Percentiles rank a stretch among this genome's conserved stretches.
These are phyloP conservation scores for Pelosia muscerda DNA, from an alignment of 2,888 invertebrate species.

Conservation along the genomic window DNA sequence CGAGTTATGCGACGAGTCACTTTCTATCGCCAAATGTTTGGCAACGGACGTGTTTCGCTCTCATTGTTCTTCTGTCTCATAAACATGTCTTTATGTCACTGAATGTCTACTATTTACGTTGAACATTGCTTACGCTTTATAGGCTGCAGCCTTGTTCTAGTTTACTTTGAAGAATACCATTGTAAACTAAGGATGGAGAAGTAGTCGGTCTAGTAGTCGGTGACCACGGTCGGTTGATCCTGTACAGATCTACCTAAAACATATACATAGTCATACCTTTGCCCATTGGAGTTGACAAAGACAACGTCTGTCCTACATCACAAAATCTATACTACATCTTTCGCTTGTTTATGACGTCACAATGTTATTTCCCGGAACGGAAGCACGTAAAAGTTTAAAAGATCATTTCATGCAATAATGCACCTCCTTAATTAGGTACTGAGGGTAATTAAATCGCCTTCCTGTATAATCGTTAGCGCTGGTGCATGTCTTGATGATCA, in stretches of 20 bases:
- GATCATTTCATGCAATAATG: background rate
- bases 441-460: background rate
- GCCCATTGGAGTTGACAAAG: no score
- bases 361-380: background rate
- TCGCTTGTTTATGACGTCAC: no score
- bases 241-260: no score
- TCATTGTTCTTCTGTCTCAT: slow-evolving; percentile 56
- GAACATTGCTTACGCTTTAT: background rate
- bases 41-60: slow-evolving; percentile 68
- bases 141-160: background rate
- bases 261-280: no score
- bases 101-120: background rate
- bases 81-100: slow-evolving; percentile 39
- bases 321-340: no score
- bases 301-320: no score
- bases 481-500: background rate
- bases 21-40: slow-evolving; percentile 70
- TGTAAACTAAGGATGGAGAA: background rate
- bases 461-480: background rate
- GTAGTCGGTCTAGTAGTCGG: no score
- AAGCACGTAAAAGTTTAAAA: background rate
- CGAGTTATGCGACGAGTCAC: slow-evolving; percentile 76
- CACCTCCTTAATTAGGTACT: background rate
- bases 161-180: background rate
- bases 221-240: no score